Evolutionary conservation across 2,888 invertebrate species (phyloP).

Genomic region (Rhogogaster chlorosoma): DNA sequence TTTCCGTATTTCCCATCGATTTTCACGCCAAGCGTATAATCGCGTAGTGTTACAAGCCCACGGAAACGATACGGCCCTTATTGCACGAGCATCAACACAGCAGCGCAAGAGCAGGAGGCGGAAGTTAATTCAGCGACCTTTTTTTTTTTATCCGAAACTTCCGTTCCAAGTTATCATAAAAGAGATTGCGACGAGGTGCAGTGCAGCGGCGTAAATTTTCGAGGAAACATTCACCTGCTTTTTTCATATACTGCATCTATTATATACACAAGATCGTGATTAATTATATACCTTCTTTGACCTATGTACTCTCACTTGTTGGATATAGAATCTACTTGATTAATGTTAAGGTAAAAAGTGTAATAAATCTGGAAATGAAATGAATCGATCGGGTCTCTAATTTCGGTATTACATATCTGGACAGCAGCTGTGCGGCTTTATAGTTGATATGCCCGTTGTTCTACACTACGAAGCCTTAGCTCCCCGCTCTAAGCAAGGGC

Average conservation of each 20-base stretch:
- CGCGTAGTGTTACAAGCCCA: not conserved
- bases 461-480: not conserved
- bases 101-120: not conserved
- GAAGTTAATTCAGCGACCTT: constrained; percentile 12
- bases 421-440: constrained; percentile 19
- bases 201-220: not conserved
- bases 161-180: constrained; percentile 6
- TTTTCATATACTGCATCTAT: not conserved
- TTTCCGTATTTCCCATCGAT: not conserved
- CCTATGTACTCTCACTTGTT: not conserved
- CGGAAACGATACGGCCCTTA: not conserved
- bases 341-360: not conserved
- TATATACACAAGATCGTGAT: not conserved
- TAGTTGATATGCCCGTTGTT: not conserved
- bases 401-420: not conserved
- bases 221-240: constrained; percentile 7
- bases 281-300: not conserved
- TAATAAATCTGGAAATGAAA: not conserved
- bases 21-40: not conserved
- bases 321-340: not conserved
- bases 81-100: not conserved
- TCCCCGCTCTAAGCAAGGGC: not conserved
- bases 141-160: constrained; percentile 21
- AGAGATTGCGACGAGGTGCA: not conserved
- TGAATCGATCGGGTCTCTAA: constrained; percentile 3